A percentile compares a stretch with the other conserved stretches of the same genome.
phyloP scores from a whole-genome alignment of 1,140 invertebrate species.

The Zaprionus inermis region DNA sequence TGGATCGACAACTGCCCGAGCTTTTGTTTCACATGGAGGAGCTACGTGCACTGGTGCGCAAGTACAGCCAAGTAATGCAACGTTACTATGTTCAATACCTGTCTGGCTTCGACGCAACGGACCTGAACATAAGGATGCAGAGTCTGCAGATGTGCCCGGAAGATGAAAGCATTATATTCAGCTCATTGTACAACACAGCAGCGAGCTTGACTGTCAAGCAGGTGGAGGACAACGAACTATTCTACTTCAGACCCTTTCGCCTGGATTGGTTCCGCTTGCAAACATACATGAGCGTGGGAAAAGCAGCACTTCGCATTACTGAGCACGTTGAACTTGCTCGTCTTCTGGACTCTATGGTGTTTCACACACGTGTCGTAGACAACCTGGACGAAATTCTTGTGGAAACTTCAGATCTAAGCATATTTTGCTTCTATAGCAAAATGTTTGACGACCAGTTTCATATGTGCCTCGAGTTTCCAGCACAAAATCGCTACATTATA shows the following conservation, averaged over 20 bases:
- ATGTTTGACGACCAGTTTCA: conserved; percentile 99
- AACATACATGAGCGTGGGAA: conserved; percentile 95
- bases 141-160: conserved; percentile 94
- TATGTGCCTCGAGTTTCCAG: conserved; percentile 99
- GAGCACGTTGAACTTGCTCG: conserved; percentile 95
- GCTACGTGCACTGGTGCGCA: conserved; percentile 94
- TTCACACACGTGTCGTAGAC: conserved; percentile 99
- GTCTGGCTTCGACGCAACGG: conserved; percentile 96
- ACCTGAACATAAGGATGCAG: conserved; percentile 96
- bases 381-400: conserved; percentile 98
- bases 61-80: conserved; percentile 98
- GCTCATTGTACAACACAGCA: conserved; percentile 96
- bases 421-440: conserved; percentile 99
- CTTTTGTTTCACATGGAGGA: conserved; percentile 99
- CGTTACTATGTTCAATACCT: conserved; percentile 99
- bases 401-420: conserved; percentile 98
- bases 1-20: conserved; percentile 97
- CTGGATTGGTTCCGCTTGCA: conserved; percentile 99
- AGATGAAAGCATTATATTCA: conserved; percentile 97
- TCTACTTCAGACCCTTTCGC: conserved; percentile 97
- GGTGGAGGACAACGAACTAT: conserved; percentile 98
- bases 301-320: conserved; percentile 92
- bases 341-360: conserved; percentile 97
- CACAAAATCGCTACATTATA: conserved; percentile 98
- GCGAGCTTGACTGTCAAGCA: conserved; percentile 95